Percentiles rank a stretch among this genome's conserved stretches.
Evolutionary conservation across 2,797 vertebrate species (phyloP).

Genomic region (Enteromius viviparus): DNA sequence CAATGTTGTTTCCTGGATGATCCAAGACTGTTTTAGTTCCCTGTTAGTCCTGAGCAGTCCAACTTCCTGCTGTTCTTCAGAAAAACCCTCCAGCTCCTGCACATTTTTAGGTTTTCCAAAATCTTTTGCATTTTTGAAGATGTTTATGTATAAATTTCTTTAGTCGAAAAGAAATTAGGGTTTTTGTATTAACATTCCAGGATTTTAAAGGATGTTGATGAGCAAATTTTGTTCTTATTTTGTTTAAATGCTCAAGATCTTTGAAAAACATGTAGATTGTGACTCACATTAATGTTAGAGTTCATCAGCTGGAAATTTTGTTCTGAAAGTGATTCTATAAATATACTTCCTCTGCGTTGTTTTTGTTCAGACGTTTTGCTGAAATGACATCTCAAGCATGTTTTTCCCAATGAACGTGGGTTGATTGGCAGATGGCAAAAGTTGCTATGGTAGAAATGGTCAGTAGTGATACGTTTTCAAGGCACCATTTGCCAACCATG

Average conservation of each 20-base stretch:
- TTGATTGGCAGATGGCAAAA: neutral
- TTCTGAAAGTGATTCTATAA: neutral
- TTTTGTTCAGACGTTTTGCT: neutral
- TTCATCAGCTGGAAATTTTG: neutral
- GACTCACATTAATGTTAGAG: neutral
- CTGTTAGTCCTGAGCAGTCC: too few relatives aligned
- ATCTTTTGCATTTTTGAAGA: too few relatives aligned
- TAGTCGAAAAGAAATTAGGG: too few relatives aligned
- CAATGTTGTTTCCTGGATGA: too few relatives aligned
- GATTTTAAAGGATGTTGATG: too few relatives aligned
- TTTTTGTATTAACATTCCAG: too few relatives aligned
- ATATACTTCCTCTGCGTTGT: neutral
- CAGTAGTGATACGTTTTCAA: neutral
- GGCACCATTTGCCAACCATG: neutral
- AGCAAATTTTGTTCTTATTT: too few relatives aligned
- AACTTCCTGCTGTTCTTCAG: too few relatives aligned
- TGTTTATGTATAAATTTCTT: too few relatives aligned
- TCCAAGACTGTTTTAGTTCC: too few relatives aligned
- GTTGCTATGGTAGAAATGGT: neutral
- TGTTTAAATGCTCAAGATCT: neutral
- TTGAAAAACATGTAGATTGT: neutral
- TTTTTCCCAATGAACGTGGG: neutral
- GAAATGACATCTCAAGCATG: neutral
- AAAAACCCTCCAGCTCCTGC: too few relatives aligned
- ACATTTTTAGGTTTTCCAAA: too few relatives aligned